Percentiles rank a stretch among this genome's conserved stretches.
Evolutionary conservation across 1,140 invertebrate genomes (phyloP).

Genomic region (Hyphantria cunea): DNA sequence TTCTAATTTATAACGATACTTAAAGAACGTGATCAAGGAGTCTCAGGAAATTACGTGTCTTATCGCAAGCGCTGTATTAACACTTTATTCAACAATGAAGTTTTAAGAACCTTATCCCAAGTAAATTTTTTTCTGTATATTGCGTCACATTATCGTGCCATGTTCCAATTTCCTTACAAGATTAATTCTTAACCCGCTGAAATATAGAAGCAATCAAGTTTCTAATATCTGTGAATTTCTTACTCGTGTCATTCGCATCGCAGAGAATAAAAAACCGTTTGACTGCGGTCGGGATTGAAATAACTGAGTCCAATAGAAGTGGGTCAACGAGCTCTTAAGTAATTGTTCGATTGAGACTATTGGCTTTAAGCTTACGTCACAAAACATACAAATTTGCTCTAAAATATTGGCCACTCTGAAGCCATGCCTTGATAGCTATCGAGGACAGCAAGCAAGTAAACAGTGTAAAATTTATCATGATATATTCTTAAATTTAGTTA

Average conservation of each 20-base stretch:
- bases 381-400: slow-evolving; percentile 8
- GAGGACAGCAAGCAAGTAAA: not conserved
- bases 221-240: slow-evolving; percentile 35
- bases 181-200: slow-evolving; percentile 23
- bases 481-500: not conserved
- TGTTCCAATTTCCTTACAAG: slow-evolving; percentile 16
- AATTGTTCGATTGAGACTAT: slow-evolving; percentile 52
- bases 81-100: not conserved
- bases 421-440: not conserved
- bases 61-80: not conserved
- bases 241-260: slow-evolving; percentile 28
- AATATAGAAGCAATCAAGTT: slow-evolving; percentile 35
- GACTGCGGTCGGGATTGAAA: slow-evolving; percentile 36
- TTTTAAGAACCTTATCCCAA: not conserved
- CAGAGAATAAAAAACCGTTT: slow-evolving; percentile 33
- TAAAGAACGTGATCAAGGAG: too few relatives aligned
- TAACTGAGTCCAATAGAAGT: slow-evolving; percentile 46
- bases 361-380: slow-evolving; percentile 27
- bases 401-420: too few relatives aligned
- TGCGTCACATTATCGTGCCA: slow-evolving; percentile 1
- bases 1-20: too few relatives aligned
- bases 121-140: not conserved
- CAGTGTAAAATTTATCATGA: not conserved
- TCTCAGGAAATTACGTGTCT: too few relatives aligned
- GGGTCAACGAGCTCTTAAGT: slow-evolving; percentile 60